Evolutionary conservation across 1,140 invertebrate genomes (phyloP).

Genomic region (Hylyphantes graminicola): DNA sequence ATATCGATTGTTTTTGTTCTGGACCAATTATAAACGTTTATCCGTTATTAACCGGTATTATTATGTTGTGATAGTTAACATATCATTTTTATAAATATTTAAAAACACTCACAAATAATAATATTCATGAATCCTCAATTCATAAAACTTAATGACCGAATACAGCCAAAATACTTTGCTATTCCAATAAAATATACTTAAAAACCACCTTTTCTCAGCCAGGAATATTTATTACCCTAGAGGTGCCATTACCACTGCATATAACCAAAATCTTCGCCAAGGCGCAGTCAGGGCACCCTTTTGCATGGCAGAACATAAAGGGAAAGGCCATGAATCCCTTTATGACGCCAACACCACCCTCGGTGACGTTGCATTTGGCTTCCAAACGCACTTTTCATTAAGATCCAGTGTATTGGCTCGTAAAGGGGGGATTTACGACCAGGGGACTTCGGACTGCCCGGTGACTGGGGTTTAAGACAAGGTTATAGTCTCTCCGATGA

Average conservation of each 20-base stretch:
- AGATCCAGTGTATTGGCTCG: constrained; percentile 36
- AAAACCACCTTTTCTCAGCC: no score
- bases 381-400: constrained; percentile 52
- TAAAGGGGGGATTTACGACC: constrained; percentile 34
- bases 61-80: no score
- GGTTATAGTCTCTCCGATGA: constrained; percentile 15
- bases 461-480: constrained; percentile 25
- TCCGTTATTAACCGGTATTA: no score
- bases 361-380: constrained; percentile 32
- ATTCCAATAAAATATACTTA: no score
- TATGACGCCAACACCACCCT: constrained; percentile 40
- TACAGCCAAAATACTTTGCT: no score
- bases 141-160: no score
- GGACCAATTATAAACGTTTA: no score
- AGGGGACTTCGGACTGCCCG: background rate
- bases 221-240: background rate
- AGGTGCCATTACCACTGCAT: constrained; percentile 1
- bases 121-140: no score
- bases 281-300: background rate
- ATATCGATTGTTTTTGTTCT: no score
- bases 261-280: constrained; percentile 33
- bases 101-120: no score
- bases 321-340: constrained; percentile 10
- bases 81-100: no score
- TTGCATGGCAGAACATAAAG: constrained; percentile 21